Conservation (phyloP, 2,888 invertebrate species). For the Philopedon plagiatum region DNA sequence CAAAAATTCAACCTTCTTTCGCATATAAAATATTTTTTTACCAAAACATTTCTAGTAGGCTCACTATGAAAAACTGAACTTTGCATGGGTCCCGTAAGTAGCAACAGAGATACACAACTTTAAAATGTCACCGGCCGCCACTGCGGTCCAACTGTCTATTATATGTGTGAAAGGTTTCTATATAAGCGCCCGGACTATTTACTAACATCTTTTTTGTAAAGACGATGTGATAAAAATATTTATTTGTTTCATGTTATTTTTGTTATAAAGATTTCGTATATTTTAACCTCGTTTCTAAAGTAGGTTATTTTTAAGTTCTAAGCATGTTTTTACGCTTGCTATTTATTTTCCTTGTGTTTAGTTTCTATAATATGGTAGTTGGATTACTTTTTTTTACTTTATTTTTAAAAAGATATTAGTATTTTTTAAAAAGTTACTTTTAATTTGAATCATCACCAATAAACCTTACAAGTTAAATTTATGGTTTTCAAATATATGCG, state of each 20-base stretch:
- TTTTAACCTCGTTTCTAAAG: slow-evolving; percentile 30
- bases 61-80: too few relatives aligned
- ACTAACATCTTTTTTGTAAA: slow-evolving; percentile 26
- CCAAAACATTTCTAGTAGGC: too few relatives aligned
- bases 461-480: slow-evolving; percentile 23
- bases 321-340: slow-evolving; percentile 22
- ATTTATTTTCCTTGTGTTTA: slow-evolving; percentile 26
- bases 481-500: neutral
- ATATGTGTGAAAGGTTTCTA: slow-evolving; percentile 5
- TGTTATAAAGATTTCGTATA: slow-evolving; percentile 46
- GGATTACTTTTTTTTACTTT: slow-evolving; percentile 16
- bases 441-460: slow-evolving; percentile 20
- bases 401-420: slow-evolving; percentile 23
- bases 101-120: too few relatives aligned
- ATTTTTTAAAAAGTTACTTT: slow-evolving; percentile 19
- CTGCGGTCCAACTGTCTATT: neutral
- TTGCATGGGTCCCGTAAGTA: too few relatives aligned
- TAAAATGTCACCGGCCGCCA: too few relatives aligned
- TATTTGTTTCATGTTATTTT: slow-evolving; percentile 52
- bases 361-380: slow-evolving; percentile 28
- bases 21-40: neutral
- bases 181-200: slow-evolving; percentile 13
- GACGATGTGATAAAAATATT: slow-evolving; percentile 50
- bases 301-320: neutral
- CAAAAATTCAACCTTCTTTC: neutral